Percentiles rank a stretch among this genome's conserved stretches.
phyloP scores from a whole-genome alignment of 2,797 vertebrate genomes.

The Spinus olivaceus region DNA sequence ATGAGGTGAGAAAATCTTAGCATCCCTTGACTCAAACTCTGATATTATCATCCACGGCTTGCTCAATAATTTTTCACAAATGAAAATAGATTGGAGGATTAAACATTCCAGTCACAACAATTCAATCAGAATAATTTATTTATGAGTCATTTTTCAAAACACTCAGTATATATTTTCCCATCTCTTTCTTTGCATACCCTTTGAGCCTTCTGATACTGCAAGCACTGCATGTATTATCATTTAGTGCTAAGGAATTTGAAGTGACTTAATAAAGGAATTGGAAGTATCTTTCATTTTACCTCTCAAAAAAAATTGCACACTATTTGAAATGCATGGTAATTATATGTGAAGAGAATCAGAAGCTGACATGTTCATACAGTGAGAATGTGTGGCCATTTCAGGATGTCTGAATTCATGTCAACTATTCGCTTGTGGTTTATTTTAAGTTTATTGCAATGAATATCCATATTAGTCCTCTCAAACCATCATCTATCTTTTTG shows the following conservation, averaged over 20 bases:
- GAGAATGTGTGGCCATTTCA: neutral
- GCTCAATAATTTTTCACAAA: slow-evolving; percentile 1
- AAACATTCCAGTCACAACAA: slow-evolving; percentile 24
- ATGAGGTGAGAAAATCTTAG: slow-evolving; percentile 15
- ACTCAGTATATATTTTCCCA: slow-evolving; percentile 49
- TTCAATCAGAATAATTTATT: slow-evolving; percentile 70
- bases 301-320: neutral
- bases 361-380: neutral
- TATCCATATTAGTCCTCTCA: neutral
- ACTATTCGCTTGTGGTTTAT: neutral
- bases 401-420: neutral
- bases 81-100: slow-evolving; percentile 15
- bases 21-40: neutral
- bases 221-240: slow-evolving; percentile 45
- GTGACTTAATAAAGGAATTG: slow-evolving; percentile 18
- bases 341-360: neutral
- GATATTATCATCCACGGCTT: neutral
- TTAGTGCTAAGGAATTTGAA: slow-evolving; percentile 38
- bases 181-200: slow-evolving; percentile 51
- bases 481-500: slow-evolving; percentile 36
- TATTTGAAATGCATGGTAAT: neutral
- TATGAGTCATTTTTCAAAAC: slow-evolving; percentile 65
- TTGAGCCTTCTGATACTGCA: slow-evolving; percentile 52
- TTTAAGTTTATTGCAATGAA: slow-evolving; percentile 46
- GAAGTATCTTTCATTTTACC: neutral